Evolutionary conservation across 2,113 vertebrate species (phyloP).

Genomic region (Grantiella picta): DNA sequence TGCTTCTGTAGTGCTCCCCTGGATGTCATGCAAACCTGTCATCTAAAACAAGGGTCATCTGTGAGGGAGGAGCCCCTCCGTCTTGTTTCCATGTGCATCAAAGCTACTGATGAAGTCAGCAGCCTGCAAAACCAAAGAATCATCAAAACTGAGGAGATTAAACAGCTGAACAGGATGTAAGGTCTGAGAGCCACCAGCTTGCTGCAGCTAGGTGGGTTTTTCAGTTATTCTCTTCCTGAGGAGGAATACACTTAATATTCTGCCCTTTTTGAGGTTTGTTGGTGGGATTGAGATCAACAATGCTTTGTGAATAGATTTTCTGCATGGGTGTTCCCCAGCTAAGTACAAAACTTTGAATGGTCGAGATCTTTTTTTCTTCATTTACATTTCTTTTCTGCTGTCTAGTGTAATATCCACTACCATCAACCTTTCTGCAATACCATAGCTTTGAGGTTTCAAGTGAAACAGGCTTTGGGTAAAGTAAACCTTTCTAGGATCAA

Average conservation of each 20-base stretch:
- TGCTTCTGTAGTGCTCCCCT: not conserved
- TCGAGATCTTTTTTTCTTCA: not conserved
- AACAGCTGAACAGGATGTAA: not conserved
- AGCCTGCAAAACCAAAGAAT: not conserved
- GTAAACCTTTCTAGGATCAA: not conserved
- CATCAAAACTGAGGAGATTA: not conserved
- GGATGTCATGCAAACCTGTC: not conserved
- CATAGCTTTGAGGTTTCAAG: not conserved
- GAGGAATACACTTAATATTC: not conserved
- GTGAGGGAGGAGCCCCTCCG: not conserved
- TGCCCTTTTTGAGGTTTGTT: not conserved
- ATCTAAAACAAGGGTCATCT: not conserved
- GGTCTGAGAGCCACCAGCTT: not conserved
- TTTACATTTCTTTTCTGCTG: not conserved
- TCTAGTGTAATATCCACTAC: not conserved
- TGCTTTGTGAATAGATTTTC: not conserved
- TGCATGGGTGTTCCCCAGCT: not conserved
- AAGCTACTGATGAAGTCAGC: not conserved
- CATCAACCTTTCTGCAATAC: not conserved
- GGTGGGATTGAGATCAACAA: not conserved
- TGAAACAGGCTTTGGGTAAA: not conserved
- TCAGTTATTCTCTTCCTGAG: not conserved
- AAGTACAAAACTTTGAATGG: not conserved
- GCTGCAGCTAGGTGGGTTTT: not conserved
- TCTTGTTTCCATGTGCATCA: not conserved